A percentile compares a stretch with the other conserved stretches of the same genome.
These are phyloP conservation scores for Acanthopagrus latus DNA, from an alignment of 2,797 vertebrate species.

Conservation along the genomic window DNA sequence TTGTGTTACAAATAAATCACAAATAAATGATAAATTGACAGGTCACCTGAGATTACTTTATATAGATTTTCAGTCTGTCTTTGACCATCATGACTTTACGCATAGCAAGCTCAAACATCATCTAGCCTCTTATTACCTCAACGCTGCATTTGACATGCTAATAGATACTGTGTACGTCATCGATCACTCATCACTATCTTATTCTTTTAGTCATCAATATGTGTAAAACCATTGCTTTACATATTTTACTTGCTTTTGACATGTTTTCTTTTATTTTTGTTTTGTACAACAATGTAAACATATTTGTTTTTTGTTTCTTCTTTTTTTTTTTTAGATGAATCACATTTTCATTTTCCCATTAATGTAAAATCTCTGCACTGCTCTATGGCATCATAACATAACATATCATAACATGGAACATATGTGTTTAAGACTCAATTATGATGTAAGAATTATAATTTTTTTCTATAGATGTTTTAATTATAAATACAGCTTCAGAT, in stretches of 20 bases:
- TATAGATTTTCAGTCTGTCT: conserved; percentile 6
- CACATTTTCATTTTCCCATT: not conserved
- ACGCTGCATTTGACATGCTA: conserved; percentile 9
- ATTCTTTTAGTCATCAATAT: conserved; percentile 11
- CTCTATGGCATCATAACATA: conserved; percentile 12
- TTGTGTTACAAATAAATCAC: not conserved
- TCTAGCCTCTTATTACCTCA: conserved; percentile 23
- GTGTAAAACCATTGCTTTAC: conserved; percentile 5
- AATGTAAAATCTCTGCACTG: conserved; percentile 10
- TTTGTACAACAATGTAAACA: conserved; percentile 66
- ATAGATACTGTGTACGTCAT: not conserved
- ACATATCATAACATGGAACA: too few species aligned
- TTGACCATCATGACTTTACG: conserved; percentile 1
- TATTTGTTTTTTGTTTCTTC: conserved; percentile 24
- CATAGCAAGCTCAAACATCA: conserved; percentile 21
- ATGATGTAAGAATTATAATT: conserved; percentile 8
- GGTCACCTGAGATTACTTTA: not conserved
- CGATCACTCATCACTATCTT: not conserved
- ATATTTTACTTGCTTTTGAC: not conserved
- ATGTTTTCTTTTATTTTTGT: conserved; percentile 15
- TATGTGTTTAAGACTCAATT: conserved; percentile 12
- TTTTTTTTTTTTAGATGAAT: conserved; percentile 27
- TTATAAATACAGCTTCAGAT: conserved; percentile 34
- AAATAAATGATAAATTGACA: too few species aligned
- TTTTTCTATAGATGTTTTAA: conserved; percentile 44